These are phyloP conservation scores for Oenanthe oenanthe DNA, from an alignment of 2,113 vertebrate genomes.

Conservation along the genomic window DNA sequence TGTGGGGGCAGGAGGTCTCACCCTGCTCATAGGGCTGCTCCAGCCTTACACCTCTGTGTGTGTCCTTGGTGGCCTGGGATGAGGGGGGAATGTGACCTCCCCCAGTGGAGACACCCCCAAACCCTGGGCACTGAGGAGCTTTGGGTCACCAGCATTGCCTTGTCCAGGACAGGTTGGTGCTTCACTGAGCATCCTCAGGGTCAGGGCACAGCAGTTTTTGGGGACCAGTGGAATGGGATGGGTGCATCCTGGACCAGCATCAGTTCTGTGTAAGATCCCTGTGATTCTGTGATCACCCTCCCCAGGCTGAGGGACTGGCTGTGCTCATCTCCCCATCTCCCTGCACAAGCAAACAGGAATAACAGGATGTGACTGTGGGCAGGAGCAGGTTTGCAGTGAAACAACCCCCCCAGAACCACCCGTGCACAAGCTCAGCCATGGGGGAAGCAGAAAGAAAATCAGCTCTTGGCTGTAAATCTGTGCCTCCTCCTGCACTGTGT, in stretches of 20 bases:
- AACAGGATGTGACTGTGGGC: background rate
- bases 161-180: background rate
- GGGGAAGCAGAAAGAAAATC: background rate
- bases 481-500: background rate
- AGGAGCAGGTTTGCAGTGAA: background rate
- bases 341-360: background rate
- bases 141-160: fast-evolving
- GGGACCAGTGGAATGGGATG: background rate
- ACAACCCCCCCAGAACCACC: background rate
- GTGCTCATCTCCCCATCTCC: background rate
- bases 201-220: background rate
- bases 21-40: background rate
- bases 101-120: background rate
- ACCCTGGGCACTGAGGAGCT: background rate
- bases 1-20: background rate
- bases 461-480: background rate
- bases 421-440: fast-evolving
- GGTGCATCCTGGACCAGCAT: background rate
- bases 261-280: fast-evolving
- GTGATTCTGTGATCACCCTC: background rate
- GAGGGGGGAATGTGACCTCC: background rate
- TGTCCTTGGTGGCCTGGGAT: background rate
- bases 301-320: background rate
- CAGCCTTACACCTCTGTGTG: background rate
- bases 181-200: background rate